Evolutionary conservation across 1,140 invertebrate genomes (phyloP).

Genomic region (Polypedilum vanderplanki): DNA sequence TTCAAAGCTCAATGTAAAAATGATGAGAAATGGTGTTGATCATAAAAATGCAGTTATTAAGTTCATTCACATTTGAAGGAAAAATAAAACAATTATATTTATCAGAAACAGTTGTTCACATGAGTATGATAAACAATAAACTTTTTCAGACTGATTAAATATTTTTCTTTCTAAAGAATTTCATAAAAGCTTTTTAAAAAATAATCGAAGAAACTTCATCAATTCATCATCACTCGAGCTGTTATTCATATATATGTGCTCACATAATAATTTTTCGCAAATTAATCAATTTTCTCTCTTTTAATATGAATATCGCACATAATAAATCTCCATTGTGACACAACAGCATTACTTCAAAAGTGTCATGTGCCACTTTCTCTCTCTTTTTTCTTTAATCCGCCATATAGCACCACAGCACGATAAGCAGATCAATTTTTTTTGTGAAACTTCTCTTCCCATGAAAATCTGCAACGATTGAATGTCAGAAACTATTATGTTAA

Average conservation of each 20-base stretch:
- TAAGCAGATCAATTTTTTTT: neutral
- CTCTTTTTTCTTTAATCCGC: neutral
- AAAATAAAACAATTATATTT: no score
- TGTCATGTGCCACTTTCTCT: conserved; percentile 8
- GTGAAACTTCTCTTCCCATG: neutral
- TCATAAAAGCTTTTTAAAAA: no score
- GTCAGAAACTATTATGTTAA: conserved; percentile 27
- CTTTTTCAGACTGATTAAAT: no score
- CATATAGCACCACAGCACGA: neutral
- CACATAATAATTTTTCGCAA: conserved; percentile 6
- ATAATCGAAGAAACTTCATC: no score
- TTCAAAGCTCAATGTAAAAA: neutral
- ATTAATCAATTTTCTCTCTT: conserved; percentile 13
- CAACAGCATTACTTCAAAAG: neutral
- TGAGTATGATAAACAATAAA: no score
- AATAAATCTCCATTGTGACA: conserved; percentile 9
- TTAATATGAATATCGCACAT: neutral
- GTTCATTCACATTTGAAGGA: no score
- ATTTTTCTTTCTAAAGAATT: no score
- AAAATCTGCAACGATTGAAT: conserved; percentile 9
- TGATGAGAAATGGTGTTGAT: neutral
- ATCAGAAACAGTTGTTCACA: no score
- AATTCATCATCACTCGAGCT: no score
- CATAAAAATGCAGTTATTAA: no score
- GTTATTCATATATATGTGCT: no score